Evolutionary conservation across 2,888 invertebrate genomes (phyloP), one percentile per base, ranked within the genome.

Genomic region (Leptarthrus brevirostris): DNA sequence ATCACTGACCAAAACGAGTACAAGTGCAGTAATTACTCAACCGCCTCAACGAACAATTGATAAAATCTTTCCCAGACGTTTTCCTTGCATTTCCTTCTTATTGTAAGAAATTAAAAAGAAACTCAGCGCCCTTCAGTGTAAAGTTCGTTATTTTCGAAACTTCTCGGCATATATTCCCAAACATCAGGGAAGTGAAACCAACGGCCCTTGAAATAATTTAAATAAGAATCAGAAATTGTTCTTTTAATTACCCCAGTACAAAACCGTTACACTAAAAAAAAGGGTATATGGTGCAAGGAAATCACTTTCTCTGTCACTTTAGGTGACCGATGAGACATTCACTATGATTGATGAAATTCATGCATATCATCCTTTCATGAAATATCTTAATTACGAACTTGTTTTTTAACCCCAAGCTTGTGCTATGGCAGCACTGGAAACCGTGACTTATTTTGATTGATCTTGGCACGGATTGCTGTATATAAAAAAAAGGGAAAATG

Each of bases 251-350:
- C 47, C 14, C 8, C 18, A 16, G 47, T 26, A 47, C 18, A 66
- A 66, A 66, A 16, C 47, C 26, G 66, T 66, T 47, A 16, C 26
- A 12, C 8, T n/a, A 30, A 36, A 36, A 20, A 61, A 61, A 20
- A 24, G 34, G 34, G 14, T 72, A 26, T 56, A 53, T 66, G 22
- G 2, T 44, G 36, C 69, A 52, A 74, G 72, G 72, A 72, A 53
- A 49, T 56, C 72, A 53, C 64, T 66, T 72, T 72, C 36, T 30
- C 20, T 75, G 75, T 73, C 75, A 75, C 52, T 24, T 49, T 49
- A 47, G 54, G 49, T 75, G 73, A 75, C 75, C 75, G 75, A 75
- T 75, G 56, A 64, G 64, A 52, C 69, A 73, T 56, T 58, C 49
- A 16, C 44, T 56, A 22, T 75, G 75, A 75, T 75, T 73, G 75